These are phyloP conservation scores for Maniola hyperantus DNA, from an alignment of 2,888 invertebrate genomes.

Conservation along the genomic window DNA sequence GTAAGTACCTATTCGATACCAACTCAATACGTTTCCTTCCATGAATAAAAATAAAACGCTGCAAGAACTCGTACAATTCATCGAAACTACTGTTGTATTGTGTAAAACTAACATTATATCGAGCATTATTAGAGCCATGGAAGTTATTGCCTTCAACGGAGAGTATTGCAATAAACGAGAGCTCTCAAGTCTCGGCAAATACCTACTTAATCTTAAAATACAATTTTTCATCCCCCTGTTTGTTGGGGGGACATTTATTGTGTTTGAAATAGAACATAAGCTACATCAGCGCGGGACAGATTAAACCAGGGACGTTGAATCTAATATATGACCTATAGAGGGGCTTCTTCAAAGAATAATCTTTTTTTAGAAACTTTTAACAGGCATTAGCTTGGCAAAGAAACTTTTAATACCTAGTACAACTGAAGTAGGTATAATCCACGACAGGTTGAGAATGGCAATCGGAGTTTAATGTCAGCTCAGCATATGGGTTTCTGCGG, in stretches of 20 bases:
- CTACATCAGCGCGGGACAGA: not conserved
- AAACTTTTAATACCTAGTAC: too few relatives aligned
- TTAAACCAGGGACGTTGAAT: not conserved
- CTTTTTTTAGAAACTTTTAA: too few relatives aligned
- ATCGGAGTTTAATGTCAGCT: too few relatives aligned
- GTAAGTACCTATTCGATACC: not conserved
- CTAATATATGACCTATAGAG: too few relatives aligned
- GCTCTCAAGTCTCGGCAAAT: conserved; percentile 22
- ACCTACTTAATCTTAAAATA: conserved; percentile 25
- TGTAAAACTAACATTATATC: not conserved
- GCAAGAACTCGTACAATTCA: not conserved
- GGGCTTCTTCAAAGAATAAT: too few relatives aligned
- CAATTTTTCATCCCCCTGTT: conserved; percentile 17
- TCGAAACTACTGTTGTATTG: not conserved
- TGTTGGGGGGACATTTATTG: conserved; percentile 14
- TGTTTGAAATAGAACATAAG: conserved; percentile 26
- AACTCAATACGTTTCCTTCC: not conserved
- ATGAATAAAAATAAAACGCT: not conserved
- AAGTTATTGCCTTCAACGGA: not conserved
- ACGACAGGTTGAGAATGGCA: too few relatives aligned
- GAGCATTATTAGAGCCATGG: not conserved
- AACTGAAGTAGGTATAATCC: too few relatives aligned
- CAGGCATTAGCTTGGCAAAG: too few relatives aligned
- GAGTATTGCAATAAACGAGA: not conserved
- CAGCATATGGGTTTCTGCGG: too few relatives aligned